Evolutionary conservation across 2,888 invertebrate species (phyloP).

Genomic region (Chironomus tentans): DNA sequence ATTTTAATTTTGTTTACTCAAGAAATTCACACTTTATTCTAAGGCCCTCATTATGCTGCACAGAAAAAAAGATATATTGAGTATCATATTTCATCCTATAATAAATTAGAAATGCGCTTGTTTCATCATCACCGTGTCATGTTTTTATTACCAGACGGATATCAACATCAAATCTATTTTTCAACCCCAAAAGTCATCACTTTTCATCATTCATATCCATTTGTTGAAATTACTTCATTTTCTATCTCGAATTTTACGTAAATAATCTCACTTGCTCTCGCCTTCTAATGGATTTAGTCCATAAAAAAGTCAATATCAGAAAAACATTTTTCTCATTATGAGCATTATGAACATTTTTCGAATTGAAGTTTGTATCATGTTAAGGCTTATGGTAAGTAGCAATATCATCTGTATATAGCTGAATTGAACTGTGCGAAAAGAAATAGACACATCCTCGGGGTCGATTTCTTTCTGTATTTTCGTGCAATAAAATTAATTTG

Average conservation of each 20-base stretch:
- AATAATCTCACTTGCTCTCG: background rate
- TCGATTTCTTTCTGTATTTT: background rate
- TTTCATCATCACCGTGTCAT: background rate
- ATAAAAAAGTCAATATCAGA: background rate
- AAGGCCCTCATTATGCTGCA: too few relatives aligned
- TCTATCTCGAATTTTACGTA: background rate
- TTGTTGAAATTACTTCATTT: background rate
- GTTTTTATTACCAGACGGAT: too few relatives aligned
- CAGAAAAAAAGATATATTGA: too few relatives aligned
- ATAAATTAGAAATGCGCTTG: background rate
- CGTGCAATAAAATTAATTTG: background rate
- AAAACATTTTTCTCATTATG: background rate
- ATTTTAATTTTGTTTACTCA: too few relatives aligned
- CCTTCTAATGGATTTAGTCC: background rate
- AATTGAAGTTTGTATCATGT: background rate
- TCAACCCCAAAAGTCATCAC: constrained; percentile 1
- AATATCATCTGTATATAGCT: background rate
- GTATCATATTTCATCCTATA: too few relatives aligned
- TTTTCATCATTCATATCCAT: background rate
- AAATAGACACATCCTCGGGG: too few relatives aligned
- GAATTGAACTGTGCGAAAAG: too few relatives aligned
- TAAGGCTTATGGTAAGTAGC: background rate
- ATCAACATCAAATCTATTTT: background rate
- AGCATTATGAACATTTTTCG: background rate
- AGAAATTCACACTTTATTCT: too few relatives aligned